A percentile compares a stretch with the other conserved stretches of the same genome.
phyloP scores from a whole-genome alignment of 2,888 invertebrate species.

The Silvanus unidentatus region DNA sequence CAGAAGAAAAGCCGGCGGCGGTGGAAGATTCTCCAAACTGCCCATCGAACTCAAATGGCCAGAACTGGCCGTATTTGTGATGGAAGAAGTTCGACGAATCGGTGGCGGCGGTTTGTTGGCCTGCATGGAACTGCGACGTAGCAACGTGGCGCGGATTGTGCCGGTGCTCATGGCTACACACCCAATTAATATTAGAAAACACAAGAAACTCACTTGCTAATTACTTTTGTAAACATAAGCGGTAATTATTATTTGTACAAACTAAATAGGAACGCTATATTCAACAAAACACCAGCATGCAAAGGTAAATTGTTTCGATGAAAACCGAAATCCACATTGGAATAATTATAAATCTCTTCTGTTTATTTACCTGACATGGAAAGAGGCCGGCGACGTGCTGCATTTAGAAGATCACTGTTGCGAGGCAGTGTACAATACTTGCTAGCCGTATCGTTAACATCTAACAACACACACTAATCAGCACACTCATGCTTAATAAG shows the following conservation, averaged over 20 bases:
- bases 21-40: conserved; percentile 57
- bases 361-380: conserved; percentile 54
- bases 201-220: neutral
- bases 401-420: conserved; percentile 50
- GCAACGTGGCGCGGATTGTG: conserved; percentile 45
- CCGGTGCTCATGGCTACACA: conserved; percentile 31
- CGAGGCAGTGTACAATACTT: conserved; percentile 52
- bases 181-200: too few species aligned
- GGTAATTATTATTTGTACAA: neutral
- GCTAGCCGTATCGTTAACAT: conserved; percentile 52
- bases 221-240: neutral
- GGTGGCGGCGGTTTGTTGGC: conserved; percentile 74
- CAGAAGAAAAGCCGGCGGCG: conserved; percentile 72
- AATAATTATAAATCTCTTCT: too few species aligned
- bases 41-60: conserved; percentile 38
- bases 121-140: conserved; percentile 56
- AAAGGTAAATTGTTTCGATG: too few species aligned
- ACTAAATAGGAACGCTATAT: too few species aligned
- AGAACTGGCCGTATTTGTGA: conserved; percentile 45
- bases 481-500: conserved; percentile 33
- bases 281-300: neutral
- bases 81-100: conserved; percentile 71
- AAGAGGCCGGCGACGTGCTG: conserved; percentile 53
- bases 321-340: too few species aligned
- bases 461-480: conserved; percentile 40